Evolutionary conservation across 2,113 vertebrate species (phyloP).

Genomic region (Ophthalmolycus amberensis): DNA sequence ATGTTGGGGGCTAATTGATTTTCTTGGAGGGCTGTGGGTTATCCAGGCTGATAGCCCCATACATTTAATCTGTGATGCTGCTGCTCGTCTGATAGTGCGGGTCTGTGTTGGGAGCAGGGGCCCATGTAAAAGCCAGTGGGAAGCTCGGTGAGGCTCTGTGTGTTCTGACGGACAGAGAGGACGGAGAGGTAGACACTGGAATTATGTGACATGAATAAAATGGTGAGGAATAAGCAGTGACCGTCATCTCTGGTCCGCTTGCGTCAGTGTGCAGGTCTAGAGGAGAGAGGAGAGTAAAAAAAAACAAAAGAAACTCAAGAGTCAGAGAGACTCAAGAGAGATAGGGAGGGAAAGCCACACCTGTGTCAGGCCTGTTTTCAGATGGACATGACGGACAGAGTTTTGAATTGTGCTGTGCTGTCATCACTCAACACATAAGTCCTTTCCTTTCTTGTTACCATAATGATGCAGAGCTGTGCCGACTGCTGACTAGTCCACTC

Average conservation of each 20-base stretch:
- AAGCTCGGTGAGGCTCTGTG: conserved; percentile 33
- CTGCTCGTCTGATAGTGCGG: conserved; percentile 73
- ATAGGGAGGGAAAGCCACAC: conserved; percentile 66
- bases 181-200: conserved; percentile 73
- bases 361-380: conserved; percentile 67
- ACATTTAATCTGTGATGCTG: conserved; percentile 69
- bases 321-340: conserved; percentile 58
- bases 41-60: conserved; percentile 59
- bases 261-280: conserved; percentile 76
- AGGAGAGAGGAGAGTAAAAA: conserved; percentile 28
- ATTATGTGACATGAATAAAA: conserved; percentile 84
- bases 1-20: conserved; percentile 72
- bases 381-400: conserved; percentile 35
- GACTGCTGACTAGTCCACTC: conserved; percentile 75
- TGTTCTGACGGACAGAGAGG: conserved; percentile 66
- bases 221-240: conserved; percentile 72
- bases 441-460: conserved; percentile 56
- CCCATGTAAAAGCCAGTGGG: conserved; percentile 62
- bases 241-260: conserved; percentile 75
- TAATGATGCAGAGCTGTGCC: conserved; percentile 70
- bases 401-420: conserved; percentile 54
- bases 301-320: conserved; percentile 17
- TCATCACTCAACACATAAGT: conserved; percentile 52
- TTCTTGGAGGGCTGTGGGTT: conserved; percentile 66
- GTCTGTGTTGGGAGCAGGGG: conserved; percentile 66